Evolutionary conservation across 2,113 vertebrate genomes (phyloP).

Genomic region (Notechis scutatus): DNA sequence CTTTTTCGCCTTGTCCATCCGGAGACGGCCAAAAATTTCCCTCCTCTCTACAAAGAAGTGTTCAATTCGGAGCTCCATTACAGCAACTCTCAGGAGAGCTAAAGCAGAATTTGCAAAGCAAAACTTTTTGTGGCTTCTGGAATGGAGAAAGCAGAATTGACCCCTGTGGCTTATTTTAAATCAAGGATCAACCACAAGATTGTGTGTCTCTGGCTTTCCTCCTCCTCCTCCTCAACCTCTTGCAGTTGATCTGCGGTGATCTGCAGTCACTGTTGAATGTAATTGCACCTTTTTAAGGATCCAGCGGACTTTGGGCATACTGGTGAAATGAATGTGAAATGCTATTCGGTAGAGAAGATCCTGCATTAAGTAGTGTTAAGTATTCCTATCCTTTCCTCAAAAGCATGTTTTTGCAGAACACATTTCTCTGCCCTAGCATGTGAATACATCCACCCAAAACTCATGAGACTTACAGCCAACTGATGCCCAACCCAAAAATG

Average conservation of each 20-base stretch:
- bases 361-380: conserved; percentile 15
- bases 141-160: not conserved
- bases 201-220: not conserved
- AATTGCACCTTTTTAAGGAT: conserved; percentile 62
- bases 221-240: conserved; percentile 5
- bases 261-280: conserved; percentile 67
- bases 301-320: conserved; percentile 36
- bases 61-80: conserved; percentile 84
- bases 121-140: conserved; percentile 33
- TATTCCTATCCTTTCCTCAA: not conserved
- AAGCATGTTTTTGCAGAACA: not conserved
- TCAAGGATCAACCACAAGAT: conserved; percentile 45
- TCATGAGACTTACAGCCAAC: not conserved
- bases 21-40: conserved; percentile 81
- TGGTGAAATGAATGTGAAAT: conserved; percentile 69
- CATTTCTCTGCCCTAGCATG: not conserved
- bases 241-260: conserved; percentile 22
- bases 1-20: conserved; percentile 88
- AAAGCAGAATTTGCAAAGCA: conserved; percentile 36
- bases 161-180: conserved; percentile 8
- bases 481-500: not conserved
- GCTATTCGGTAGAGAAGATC: conserved; percentile 37
- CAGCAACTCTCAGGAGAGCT: conserved; percentile 81
- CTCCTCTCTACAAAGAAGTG: conserved; percentile 86
- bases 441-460: not conserved